Percentiles rank a stretch among this genome's conserved stretches.
Conservation (phyloP, 2,888 invertebrate genomes). For the Pristionchus fissidentatus region DNA sequence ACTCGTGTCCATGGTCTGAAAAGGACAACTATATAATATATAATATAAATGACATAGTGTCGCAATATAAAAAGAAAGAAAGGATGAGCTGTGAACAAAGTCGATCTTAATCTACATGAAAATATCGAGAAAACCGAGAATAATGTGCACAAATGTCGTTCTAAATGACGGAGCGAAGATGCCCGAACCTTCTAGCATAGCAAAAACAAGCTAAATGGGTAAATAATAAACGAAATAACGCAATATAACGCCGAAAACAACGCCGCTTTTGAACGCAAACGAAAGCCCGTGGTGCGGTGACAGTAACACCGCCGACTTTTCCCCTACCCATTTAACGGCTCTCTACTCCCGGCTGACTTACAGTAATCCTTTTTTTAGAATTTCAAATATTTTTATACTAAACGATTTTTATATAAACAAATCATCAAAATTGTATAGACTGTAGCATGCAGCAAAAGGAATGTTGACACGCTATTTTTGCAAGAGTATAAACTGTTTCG, state of each 20-base stretch:
- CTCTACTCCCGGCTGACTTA: neutral
- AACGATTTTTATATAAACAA: neutral
- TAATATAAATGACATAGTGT: too few relatives aligned
- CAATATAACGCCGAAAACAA: neutral
- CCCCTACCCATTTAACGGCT: neutral
- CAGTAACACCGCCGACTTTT: neutral
- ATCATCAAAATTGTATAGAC: neutral
- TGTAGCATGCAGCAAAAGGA: neutral
- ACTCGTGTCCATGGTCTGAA: slow-evolving; percentile 19
- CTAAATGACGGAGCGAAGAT: too few relatives aligned
- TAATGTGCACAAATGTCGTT: too few relatives aligned
- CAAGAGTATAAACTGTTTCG: neutral
- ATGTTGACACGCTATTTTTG: neutral
- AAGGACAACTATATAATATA: neutral
- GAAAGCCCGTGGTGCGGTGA: too few relatives aligned
- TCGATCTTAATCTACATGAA: too few relatives aligned
- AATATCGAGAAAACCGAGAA: too few relatives aligned
- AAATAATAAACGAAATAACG: neutral
- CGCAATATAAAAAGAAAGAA: neutral
- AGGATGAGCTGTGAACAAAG: too few relatives aligned
- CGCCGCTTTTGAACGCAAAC: too few relatives aligned
- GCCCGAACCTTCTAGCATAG: too few relatives aligned
- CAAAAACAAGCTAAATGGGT: neutral
- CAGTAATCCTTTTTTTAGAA: neutral
- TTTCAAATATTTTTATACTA: neutral